Base-by-base conservation (phyloP, 2,113 vertebrate species). In the Paracyprichromis sp. region DNA sequence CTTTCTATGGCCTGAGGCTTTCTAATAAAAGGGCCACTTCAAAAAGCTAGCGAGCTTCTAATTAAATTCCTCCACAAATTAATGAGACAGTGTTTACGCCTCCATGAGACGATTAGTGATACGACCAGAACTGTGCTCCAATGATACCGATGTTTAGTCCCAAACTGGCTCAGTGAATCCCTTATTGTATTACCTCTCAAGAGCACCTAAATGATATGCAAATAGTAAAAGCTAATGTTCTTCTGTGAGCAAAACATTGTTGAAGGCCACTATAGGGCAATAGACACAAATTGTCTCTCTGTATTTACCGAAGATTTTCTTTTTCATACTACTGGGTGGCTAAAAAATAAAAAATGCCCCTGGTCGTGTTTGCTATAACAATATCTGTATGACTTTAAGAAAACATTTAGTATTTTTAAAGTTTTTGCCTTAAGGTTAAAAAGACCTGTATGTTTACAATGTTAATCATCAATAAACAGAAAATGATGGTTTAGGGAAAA, bases 61-160 rank as follows among this genome's bases (percentile, higher is more conserved):
- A 95, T 95, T 95, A 88, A 84, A 93, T 92, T 89, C 87, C 90
- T 87, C 54, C 50, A 38, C 79, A 91, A 94, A 94, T 94, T 89
- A 93, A 93, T 92, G 90, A 91, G 90, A 90, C 86, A 82, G 34
- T 93, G 90, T 93, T 92, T 87, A 88, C 36, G 24, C 71, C 84
- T 91, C 82, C 7, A 9, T 56, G 61, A 89, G 87, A 89, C 43
- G 11, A 91, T 92, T 87, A 92, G 80, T 76, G 45, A 73, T 87
- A 90, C 83, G 63, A 59, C 54, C 38, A 47, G 79, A 26, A 40
- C 36, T 4, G 11, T 17, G 84, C 38, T 34, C 38, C 50, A 50
- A 1, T 50, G 38, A 90, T 53, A 40, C 34, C 61, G 79, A 61
- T 53, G 81, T 85, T 84, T 14, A 50, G 21, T 83, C 63, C 79